Base-by-base conservation (phyloP, 1,140 invertebrate species). In the Pararge aegeria region DNA sequence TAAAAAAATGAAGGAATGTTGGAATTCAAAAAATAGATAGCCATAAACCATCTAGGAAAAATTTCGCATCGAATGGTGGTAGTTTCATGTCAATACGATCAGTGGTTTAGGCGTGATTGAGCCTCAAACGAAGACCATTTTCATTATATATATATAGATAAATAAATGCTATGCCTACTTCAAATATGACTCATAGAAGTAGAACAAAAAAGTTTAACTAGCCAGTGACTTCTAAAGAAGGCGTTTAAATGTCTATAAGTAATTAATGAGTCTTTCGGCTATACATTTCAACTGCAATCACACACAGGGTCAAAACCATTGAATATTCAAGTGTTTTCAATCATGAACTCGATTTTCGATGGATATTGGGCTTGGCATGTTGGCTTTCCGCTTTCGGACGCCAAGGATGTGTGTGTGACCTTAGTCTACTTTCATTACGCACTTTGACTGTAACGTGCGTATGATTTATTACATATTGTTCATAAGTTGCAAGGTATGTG, bases 391-490 rank as follows among this genome's bases (percentile, higher is more conserved):
- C 53, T 56, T 64, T 62, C 15, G 37, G 55, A 12, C 37, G 20
- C 49, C 64, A 66, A 58, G 64, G 64, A 48, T 57, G 51, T 50
- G 16, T 16, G 12, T 15, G 9, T 48, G 55, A 62, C 55, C 64
- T 66, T 55, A 57, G 49, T 61, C 55, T 40, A 66, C 59, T 62
- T 66, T 62, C 55, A 46, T 62, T 62, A 55, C 60, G 34, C 38
- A 19, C 58, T 49, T 21, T 49, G 24, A 51, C 44, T 48, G n/a
- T 6, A 42, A 42, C n/a, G 20, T 46, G 16, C 19, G 18, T n/a
- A 46, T 42, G 38, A 38, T 3, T 38, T 5, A 42, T 42, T 18
- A 42, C 38, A 18, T 42, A 3, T 18, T 42, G 1, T 42, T 42
- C 12, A 18, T 42, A 10, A 42, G 7, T 34, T 38, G 13, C 4